Base-by-base conservation (phyloP, 2,113 vertebrate genomes). In the Thunnus maccoyii region DNA sequence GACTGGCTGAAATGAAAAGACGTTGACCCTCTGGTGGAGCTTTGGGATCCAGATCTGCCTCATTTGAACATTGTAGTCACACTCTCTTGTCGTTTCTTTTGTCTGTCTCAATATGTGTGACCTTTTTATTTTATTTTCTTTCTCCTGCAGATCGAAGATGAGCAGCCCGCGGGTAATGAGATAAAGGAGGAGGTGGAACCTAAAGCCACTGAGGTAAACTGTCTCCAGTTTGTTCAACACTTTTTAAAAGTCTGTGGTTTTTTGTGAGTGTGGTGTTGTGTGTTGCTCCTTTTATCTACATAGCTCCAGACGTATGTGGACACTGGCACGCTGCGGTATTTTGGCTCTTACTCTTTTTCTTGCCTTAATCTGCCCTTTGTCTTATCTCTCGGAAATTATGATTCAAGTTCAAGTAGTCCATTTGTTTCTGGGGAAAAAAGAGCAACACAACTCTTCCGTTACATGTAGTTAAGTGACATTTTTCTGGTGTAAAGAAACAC, bases 171-270 rank as follows among this genome's bases (percentile, higher is more conserved):
- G 7, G 85, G 3, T 69, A 78, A 63, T 6, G 72, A 85, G 82
- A 64, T 41, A 7, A 70, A 90, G 52, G 56, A 76, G 54, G 75
- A 65, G 18, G 51, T 32, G 30, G 82, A 90, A 44, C 72, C 74
- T 50, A 88, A 90, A 87, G 65, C 44, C 74, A 76, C 77, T 13
- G 80, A 91, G 92, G 93, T 94, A 85, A 90, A 48, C 18, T 27
- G 11, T 61, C 22, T 72, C 22, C 54, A 4, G 6, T 70, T 32
- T 20, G 41, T 63, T 62, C 57, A 30, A 55, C 22, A 41, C 17
- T 0, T 13, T 25, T 65, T 10, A 18, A 36, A 16, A 18, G 3
- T 3, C 16, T 20, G n/a, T 36, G 22, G 22, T 18, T 2, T 57
- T 52, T 20, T 65, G 13, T 73, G 18, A 48, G 1, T 70, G 46